Base-by-base conservation (phyloP, 1,140 invertebrate genomes). In the Drosophila azteca region DNA sequence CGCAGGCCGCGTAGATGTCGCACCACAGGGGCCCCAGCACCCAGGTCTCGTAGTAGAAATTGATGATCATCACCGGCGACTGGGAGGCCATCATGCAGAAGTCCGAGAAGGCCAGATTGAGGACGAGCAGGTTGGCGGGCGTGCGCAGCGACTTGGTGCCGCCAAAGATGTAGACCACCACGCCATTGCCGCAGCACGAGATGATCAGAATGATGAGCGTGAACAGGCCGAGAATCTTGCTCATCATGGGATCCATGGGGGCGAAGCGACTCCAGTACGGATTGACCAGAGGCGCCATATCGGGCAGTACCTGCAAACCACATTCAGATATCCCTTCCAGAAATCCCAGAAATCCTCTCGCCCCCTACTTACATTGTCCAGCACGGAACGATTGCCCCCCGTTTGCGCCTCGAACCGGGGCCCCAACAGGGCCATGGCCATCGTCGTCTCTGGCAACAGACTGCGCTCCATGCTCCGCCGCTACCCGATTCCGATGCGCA, bases 21-120 rank as follows among this genome's bases (percentile, higher is more conserved):
- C 96, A 98, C 91, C 96, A 95, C 39, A 96, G 91, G 20, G 96
- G 95, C 49, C 96, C 96, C 70, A 96, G 93, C 41, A 96, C 94
- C 97, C 96, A 97, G 0, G 96, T 97, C 92, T 97, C 96, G 78
- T 95, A 94, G 85, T 96, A 97, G 90, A 96, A 97, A 91, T 96
- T 98, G 58, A 97, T 94, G 15, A 96, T 94, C 96, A 97, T 97
- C 43, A 96, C 93, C 13, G 96, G 96, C 60, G 95, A 94, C 95
- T 97, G 96, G 35, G 92, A 92, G 61, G 95, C 93, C 96, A 97
- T 98, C 96, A 98, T 97, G 35, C 95, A 92, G 84, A 98, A 97
- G 89, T 98, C 90, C 1, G 93, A 94, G 52, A 94, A 92, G 9
- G 94, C 94, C 48, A 94, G 81, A 89, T 94, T 94, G 15, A 94